Conservation (phyloP, 2,797 vertebrate species). For the Neosilurus hyrtlii region DNA sequence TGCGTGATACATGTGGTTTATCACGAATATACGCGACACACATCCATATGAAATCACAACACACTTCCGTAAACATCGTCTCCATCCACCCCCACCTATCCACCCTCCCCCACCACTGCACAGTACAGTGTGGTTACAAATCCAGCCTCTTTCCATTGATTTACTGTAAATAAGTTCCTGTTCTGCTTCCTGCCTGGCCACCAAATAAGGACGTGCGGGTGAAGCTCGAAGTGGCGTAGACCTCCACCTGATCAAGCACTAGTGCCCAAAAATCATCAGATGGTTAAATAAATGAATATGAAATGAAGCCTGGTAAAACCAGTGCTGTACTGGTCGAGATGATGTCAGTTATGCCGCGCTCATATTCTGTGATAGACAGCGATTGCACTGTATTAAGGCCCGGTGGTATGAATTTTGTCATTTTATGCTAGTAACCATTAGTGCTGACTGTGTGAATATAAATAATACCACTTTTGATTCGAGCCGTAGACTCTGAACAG, state of each 20-base stretch:
- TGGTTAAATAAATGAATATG: not conserved
- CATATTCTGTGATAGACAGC: not conserved
- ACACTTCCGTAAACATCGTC: not conserved
- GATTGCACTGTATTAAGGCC: not conserved
- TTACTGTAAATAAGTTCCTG: not conserved
- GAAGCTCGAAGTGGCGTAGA: not conserved
- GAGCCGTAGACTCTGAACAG: no score
- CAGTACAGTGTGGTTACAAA: not conserved
- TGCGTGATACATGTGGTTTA: not conserved
- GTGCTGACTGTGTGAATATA: not conserved
- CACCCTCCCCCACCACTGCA: no score
- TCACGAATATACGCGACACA: not conserved
- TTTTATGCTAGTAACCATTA: not conserved
- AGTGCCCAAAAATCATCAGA: not conserved
- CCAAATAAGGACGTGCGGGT: not conserved
- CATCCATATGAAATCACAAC: not conserved
- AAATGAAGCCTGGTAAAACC: not conserved
- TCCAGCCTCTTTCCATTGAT: not conserved
- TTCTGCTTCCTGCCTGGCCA: constrained; percentile 9
- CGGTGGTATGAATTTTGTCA: not conserved
- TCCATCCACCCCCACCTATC: no score
- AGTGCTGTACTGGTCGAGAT: not conserved
- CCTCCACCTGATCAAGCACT: not conserved
- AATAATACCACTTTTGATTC: not conserved
- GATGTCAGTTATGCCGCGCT: not conserved